Percentiles rank a stretch among this genome's conserved stretches.
Evolutionary conservation across 1,140 invertebrate species (phyloP).

Genomic region (Drosophila sechellia): DNA sequence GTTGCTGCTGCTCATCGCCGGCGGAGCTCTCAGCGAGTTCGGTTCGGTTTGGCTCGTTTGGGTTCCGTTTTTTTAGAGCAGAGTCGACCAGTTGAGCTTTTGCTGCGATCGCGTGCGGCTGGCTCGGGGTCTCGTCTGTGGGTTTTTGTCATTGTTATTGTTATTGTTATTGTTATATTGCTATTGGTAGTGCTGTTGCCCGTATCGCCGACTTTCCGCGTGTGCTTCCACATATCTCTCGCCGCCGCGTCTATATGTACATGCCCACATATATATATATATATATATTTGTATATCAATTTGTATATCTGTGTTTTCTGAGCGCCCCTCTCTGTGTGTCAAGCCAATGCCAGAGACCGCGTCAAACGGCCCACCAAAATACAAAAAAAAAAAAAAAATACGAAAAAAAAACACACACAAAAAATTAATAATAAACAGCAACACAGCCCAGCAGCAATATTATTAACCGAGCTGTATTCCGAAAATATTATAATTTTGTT

Average conservation of each 20-base stretch:
- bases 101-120: conserved; percentile 81
- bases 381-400: not conserved
- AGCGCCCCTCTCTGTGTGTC: conserved; percentile 20
- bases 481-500: conserved; percentile 20
- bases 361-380: conserved; percentile 30
- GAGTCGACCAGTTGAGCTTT: conserved; percentile 76
- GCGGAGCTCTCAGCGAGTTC: conserved; percentile 28
- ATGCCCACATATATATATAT: not conserved
- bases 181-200: conserved; percentile 5
- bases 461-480: conserved; percentile 12
- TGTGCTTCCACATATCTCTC: conserved; percentile 24
- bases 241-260: conserved; percentile 8
- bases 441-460: conserved; percentile 26
- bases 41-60: conserved; percentile 54
- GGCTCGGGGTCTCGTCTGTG: conserved; percentile 48
- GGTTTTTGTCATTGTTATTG: conserved; percentile 33
- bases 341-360: conserved; percentile 37
- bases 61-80: conserved; percentile 40
- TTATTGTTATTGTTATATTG: conserved; percentile 21
- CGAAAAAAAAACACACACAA: conserved; percentile 4
- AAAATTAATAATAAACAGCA: conserved; percentile 18
- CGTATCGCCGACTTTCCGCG: conserved; percentile 26
- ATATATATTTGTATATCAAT: conserved; percentile 1
- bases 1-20: conserved; percentile 39
- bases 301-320: conserved; percentile 1